phyloP scores from a whole-genome alignment of 2,113 vertebrate species.

The Neodon shergylaensis region DNA sequence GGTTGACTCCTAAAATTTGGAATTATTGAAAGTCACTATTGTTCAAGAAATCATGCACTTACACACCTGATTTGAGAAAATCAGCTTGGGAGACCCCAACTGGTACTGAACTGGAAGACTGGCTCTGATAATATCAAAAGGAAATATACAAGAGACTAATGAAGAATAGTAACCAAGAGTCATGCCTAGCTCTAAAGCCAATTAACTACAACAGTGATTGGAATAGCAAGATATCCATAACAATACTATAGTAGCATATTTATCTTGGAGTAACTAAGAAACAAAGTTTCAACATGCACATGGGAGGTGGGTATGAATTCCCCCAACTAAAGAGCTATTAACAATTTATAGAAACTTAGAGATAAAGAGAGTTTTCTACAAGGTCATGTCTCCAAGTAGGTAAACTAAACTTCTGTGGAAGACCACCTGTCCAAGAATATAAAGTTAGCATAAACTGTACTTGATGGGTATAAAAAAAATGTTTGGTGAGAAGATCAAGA shows the following conservation, averaged over 20 bases:
- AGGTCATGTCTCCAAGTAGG: too few species aligned
- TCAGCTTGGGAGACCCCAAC: neutral
- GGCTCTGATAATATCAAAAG: neutral
- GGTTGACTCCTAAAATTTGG: neutral
- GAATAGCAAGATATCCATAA: neutral
- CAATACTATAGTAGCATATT: neutral
- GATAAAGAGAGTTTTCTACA: too few species aligned
- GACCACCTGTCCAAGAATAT: too few species aligned
- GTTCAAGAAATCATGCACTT: neutral
- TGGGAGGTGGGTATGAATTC: too few species aligned
- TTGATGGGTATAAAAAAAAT: too few species aligned
- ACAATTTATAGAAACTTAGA: too few species aligned
- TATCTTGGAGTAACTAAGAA: neutral
- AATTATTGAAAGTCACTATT: neutral
- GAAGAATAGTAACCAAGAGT: neutral
- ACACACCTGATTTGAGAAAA: neutral
- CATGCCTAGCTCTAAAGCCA: neutral
- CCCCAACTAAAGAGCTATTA: too few species aligned
- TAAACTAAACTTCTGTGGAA: too few species aligned
- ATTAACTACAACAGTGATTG: neutral
- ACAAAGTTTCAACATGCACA: too few species aligned
- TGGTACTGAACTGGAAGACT: neutral
- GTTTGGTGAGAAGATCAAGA: too few species aligned
- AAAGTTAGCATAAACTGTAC: too few species aligned
- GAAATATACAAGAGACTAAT: neutral